Percentiles rank a stretch among this genome's conserved stretches.
Evolutionary conservation across 1,140 invertebrate genomes (phyloP).

Genomic region (Ceratitis capitata): DNA sequence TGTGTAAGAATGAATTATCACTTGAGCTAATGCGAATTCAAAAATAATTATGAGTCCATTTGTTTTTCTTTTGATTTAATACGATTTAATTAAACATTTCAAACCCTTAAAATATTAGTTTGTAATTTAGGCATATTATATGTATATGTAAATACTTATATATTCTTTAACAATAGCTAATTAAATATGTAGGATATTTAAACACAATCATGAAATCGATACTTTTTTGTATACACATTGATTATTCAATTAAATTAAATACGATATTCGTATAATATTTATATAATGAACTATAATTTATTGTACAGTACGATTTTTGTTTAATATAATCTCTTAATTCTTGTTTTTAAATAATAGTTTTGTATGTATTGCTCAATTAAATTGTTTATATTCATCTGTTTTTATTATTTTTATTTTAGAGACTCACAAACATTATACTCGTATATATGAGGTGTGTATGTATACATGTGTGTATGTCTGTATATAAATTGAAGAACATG

Average conservation of each 20-base stretch:
- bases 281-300: background rate
- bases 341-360: background rate
- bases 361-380: background rate
- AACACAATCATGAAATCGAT: constrained; percentile 6
- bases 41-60: no score
- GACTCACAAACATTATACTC: background rate
- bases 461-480: background rate
- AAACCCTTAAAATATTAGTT: constrained; percentile 20
- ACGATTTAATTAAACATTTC: constrained; percentile 27
- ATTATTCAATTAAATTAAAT: constrained; percentile 11
- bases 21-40: no score
- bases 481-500: background rate
- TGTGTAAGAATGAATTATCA: no score
- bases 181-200: constrained; percentile 18
- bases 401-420: background rate
- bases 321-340: background rate
- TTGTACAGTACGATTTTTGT: background rate
- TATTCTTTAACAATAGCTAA: constrained; percentile 32
- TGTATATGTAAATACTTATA: background rate
- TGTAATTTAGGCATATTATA: background rate
- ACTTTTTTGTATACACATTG: constrained; percentile 7
- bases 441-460: background rate
- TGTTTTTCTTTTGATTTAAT: constrained; percentile 23
- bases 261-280: background rate
- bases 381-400: background rate